These are phyloP conservation scores for Ptiloglossa arizonensis DNA, from an alignment of 1,140 invertebrate species.

Conservation along the genomic window DNA sequence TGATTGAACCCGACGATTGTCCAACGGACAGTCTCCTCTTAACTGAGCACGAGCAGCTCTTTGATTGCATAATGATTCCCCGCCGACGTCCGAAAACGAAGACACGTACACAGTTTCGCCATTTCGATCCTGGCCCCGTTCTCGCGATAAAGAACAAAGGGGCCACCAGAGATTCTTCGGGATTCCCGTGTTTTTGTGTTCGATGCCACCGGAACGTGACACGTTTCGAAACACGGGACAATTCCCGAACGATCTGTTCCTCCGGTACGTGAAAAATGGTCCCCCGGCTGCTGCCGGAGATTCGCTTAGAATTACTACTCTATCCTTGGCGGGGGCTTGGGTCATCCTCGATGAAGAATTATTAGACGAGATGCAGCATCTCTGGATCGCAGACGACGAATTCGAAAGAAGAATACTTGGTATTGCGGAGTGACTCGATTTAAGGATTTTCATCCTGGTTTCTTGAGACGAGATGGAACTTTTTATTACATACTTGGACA, in stretches of 20 bases:
- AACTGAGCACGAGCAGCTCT: slow-evolving; percentile 15
- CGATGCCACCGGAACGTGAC: slow-evolving; percentile 8
- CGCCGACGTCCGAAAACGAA: slow-evolving; percentile 11
- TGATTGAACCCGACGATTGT: slow-evolving; percentile 62
- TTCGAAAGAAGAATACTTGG: too few relatives aligned
- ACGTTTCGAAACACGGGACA: slow-evolving; percentile 18
- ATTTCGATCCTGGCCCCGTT: slow-evolving; percentile 25
- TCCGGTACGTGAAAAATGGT: slow-evolving; percentile 2
- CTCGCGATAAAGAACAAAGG: slow-evolving; percentile 9
- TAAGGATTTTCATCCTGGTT: too few relatives aligned
- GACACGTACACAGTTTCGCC: slow-evolving; percentile 11
- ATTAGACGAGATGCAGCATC: too few relatives aligned
- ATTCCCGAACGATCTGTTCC: neutral
- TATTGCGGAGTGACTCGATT: too few relatives aligned
- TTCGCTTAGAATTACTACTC: neutral
- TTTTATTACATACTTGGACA: too few relatives aligned
- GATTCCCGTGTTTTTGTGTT: slow-evolving; percentile 17
- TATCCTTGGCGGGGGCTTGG: neutral
- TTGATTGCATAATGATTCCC: slow-evolving; percentile 52
- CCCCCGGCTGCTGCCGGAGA: neutral
- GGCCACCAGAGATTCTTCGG: neutral
- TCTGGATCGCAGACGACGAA: too few relatives aligned
- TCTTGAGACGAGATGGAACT: too few relatives aligned
- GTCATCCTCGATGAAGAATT: neutral
- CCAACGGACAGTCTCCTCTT: slow-evolving; percentile 12